phyloP scores from a whole-genome alignment of 2,113 vertebrate species.

The Amazona vittata region DNA sequence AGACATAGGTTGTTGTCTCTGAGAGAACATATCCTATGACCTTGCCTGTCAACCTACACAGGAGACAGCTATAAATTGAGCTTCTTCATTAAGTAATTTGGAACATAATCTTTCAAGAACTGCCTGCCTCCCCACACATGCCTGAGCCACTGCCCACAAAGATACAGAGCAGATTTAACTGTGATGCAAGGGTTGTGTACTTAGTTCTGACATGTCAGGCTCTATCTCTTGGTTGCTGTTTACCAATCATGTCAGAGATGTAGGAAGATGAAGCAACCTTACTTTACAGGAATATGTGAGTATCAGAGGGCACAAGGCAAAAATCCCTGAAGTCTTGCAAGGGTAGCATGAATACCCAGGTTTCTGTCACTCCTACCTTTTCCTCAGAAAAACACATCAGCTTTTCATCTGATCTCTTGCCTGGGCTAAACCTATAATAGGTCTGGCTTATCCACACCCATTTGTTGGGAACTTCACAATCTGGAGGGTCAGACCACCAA shows the following conservation, averaged over 20 bases:
- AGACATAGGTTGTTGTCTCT: neutral
- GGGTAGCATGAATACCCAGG: neutral
- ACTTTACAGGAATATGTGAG: neutral
- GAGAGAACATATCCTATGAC: neutral
- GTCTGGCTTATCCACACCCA: neutral
- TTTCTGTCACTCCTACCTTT: neutral
- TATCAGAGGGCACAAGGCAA: neutral
- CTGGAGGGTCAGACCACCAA: neutral
- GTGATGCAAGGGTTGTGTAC: neutral
- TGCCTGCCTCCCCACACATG: rapidly evolving
- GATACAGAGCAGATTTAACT: neutral
- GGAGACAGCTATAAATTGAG: neutral
- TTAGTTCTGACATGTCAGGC: neutral
- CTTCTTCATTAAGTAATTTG: neutral
- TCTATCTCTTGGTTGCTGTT: neutral
- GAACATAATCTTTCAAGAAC: neutral
- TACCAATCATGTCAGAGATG: neutral
- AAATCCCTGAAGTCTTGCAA: neutral
- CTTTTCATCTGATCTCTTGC: neutral
- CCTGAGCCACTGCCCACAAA: neutral
- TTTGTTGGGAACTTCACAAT: neutral
- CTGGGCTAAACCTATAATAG: neutral
- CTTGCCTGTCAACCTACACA: neutral
- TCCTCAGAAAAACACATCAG: neutral
- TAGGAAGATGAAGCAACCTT: neutral